Evolutionary conservation across 2,888 invertebrate genomes (phyloP), one percentile per base, ranked within the genome.

Genomic region (Ectemnius lituratus): DNA sequence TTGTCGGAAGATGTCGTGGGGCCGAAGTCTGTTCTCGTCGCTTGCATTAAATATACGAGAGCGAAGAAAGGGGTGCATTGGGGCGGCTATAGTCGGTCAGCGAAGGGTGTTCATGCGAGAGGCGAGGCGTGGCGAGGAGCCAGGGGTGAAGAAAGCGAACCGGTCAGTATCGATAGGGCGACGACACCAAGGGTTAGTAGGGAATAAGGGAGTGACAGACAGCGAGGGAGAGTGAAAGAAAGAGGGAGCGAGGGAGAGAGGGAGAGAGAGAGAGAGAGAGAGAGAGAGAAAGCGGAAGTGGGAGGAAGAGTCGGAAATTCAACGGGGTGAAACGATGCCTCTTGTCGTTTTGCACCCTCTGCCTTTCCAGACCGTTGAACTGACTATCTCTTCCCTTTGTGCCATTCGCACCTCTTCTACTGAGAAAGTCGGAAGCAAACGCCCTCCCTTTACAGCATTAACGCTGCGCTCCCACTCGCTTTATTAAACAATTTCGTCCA

Each of bases 361-460:
- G 47, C 63, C 37, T 52, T 78, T 80, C 76, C 80, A 56, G 65
- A 64, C 69, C 73, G 73, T 73, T 80, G 78, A 80, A 73, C 71
- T 70, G 70, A 64, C 77, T 70, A 67, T 73, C 71, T 65, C 58
- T 47, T 16, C n/a, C 59, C 27, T 72, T 69, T 61, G 37, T 62
- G 64, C 60, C 63, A 63, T 63, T 67, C 70, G 64, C 70, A 69
- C 77, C 52, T 62, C 57, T 47, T 23, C 49, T 37, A 27, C 20
- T 64, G 45, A 46, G 18, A 46, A 46, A 20, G 5, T 45, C 49
- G 27, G 45, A 62, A 14, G 47, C 18, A 20, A 20, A 4, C n/a
- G 20, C 46, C 64, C 37, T 37, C 37, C 37, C 69, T 64, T 66
- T 62, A 23, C 20, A 27, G 60, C 56, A 66, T 65, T 71, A 71